Conservation (phyloP, 2,888 invertebrate species). For the Ephialtes manifestator region DNA sequence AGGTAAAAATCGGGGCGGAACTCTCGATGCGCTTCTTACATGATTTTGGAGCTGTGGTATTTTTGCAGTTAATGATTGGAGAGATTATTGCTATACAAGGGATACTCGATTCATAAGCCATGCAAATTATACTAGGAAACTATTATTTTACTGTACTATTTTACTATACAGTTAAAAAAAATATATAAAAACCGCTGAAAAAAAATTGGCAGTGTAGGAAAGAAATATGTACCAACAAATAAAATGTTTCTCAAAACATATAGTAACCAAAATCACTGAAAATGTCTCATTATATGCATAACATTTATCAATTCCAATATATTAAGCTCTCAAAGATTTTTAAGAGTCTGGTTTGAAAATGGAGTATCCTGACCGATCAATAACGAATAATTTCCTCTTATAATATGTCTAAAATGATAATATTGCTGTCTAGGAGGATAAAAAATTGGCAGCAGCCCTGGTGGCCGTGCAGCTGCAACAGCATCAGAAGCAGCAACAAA, state of each 20-base stretch:
- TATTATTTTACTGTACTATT: background rate
- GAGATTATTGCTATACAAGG: background rate
- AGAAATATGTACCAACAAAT: too few relatives aligned
- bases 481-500: conserved; percentile 88
- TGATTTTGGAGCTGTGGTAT: conserved; percentile 22
- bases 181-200: too few relatives aligned
- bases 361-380: background rate
- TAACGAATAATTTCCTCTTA: background rate
- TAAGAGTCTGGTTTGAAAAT: background rate
- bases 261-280: too few relatives aligned
- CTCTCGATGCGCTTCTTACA: conserved; percentile 3
- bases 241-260: too few relatives aligned
- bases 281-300: too few relatives aligned
- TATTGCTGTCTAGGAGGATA: conserved; percentile 86
- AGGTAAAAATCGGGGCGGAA: conserved; percentile 73
- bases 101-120: background rate
- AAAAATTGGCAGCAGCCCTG: conserved; percentile 88
- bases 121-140: background rate
- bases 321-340: too few relatives aligned
- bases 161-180: background rate
- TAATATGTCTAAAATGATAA: background rate
- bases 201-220: too few relatives aligned
- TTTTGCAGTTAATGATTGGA: background rate
- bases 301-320: too few relatives aligned
- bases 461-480: conserved; percentile 89